Evolutionary conservation across 1,140 invertebrate species (phyloP), one percentile per base, ranked within the genome.

Genomic region (Camponotus floridanus): DNA sequence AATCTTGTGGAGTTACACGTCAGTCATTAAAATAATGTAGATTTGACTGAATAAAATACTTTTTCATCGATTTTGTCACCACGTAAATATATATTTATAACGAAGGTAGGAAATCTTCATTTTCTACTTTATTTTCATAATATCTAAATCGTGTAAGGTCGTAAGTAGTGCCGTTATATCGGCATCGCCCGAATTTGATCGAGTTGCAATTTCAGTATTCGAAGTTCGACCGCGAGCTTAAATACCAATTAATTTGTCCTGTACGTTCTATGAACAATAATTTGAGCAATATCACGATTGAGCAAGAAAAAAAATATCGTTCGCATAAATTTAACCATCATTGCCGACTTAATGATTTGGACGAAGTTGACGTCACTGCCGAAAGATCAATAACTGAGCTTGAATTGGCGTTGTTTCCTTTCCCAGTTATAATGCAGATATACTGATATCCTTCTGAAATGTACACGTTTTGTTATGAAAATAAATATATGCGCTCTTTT

Each of bases 301-400:
- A 21, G 8, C 36, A 7, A 3, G 13, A 3, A 59, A 11, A 65
- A 1, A 65, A 11, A 0, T 26, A 4, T 36, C 2, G 2, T 26
- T 73, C 26, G 21, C 11, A 26, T 45, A 73, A 9, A 68, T 68
- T 78, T 36, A 36, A 59, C 33, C 6, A n/a, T n/a, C 33, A 15
- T 51, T 48, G 4, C 15, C 48, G 9, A 70, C 42, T 26, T 26
- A 26, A 26, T 1, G 31, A 65, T 67, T 61, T 61, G n/a, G 9
- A 33, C 6, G 3, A 51, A 42, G 74, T 55, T 86, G 85, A 86
- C 85, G 85, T 86, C 85, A 86, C 74, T 48, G 11, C 13, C 45
- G 67, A 84, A n/a, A 86, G 67, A 86, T 86, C 85, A 84, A 86
- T 86, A 86, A 42, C 13, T 71, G 7, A 39, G 1, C n/a, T 18